A percentile compares a stretch with the other conserved stretches of the same genome.
These are phyloP conservation scores for Nephrotoma appendiculata DNA, from an alignment of 2,888 invertebrate species.

Conservation along the genomic window DNA sequence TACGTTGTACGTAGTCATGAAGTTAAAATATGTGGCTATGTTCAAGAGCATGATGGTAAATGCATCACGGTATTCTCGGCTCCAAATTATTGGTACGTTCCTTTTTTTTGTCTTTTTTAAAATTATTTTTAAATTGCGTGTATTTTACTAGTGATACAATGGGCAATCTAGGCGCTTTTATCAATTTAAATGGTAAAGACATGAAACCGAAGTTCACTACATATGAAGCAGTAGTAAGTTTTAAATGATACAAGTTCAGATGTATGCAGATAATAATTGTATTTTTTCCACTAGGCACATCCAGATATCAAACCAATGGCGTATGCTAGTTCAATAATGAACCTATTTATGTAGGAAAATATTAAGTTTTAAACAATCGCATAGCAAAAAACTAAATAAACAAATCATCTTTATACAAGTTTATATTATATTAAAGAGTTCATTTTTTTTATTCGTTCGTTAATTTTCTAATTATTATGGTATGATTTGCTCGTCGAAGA, in stretches of 20 bases:
- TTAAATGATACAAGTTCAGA: constrained; percentile 5
- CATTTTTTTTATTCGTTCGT: not conserved
- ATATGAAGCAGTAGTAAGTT: constrained; percentile 87
- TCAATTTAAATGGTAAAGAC: constrained; percentile 82
- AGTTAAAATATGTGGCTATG: constrained; percentile 93
- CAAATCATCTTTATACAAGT: not conserved
- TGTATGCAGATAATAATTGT: not conserved
- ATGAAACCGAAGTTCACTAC: constrained; percentile 81
- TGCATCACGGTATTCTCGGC: constrained; percentile 99
- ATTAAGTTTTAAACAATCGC: not conserved
- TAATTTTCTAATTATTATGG: not conserved
- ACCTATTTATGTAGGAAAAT: constrained; percentile 27
- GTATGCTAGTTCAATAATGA: constrained; percentile 78
- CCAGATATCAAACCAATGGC: constrained; percentile 96
- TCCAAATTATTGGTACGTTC: constrained; percentile 90
- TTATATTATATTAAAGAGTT: not conserved
- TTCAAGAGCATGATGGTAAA: constrained; percentile 84
- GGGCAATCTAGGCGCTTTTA: constrained; percentile 97
- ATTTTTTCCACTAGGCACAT: constrained; percentile 55
- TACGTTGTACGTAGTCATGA: constrained; percentile 96
- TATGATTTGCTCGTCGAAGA: not conserved
- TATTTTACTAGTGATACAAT: constrained; percentile 76
- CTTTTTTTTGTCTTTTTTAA: not conserved
- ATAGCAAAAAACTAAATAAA: not conserved
- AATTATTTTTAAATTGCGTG: not conserved